A percentile compares a stretch with the other conserved stretches of the same genome.
Evolutionary conservation across 2,797 vertebrate species (phyloP).

Genomic region (Aeoliscus strigatus): DNA sequence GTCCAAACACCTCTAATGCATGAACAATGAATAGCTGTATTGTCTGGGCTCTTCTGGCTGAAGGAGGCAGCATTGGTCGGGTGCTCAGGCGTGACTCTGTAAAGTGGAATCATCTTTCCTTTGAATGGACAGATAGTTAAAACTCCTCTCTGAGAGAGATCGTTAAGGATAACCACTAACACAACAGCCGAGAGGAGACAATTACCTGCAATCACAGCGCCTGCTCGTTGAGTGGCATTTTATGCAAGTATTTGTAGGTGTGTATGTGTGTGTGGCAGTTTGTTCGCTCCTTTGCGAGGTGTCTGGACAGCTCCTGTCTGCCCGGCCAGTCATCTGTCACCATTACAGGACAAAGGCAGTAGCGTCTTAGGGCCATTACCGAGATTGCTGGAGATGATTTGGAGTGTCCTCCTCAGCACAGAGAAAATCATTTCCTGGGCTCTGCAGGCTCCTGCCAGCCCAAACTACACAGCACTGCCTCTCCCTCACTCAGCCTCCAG

Average conservation of each 20-base stretch:
- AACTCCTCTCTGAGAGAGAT: constrained; percentile 60
- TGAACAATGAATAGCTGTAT: constrained; percentile 32
- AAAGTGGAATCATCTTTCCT: constrained; percentile 71
- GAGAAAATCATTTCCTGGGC: constrained; percentile 75
- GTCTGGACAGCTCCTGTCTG: constrained; percentile 62
- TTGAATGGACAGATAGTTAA: constrained; percentile 67
- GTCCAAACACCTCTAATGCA: constrained; percentile 29
- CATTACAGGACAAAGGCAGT: constrained; percentile 77
- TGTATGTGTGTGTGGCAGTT: constrained; percentile 19
- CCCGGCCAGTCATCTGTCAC: constrained; percentile 75
- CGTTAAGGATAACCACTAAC: constrained; percentile 69
- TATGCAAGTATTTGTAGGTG: constrained; percentile 70
- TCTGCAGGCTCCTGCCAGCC: constrained; percentile 49
- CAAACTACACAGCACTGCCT: constrained; percentile 38
- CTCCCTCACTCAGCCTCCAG: constrained; percentile 23
- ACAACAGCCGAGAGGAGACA: constrained; percentile 64
- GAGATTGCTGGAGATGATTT: constrained; percentile 84
- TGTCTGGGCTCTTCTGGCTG: constrained; percentile 35
- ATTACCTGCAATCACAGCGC: constrained; percentile 69
- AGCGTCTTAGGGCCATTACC: constrained; percentile 79
- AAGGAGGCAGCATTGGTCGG: constrained; percentile 19
- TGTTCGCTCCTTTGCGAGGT: constrained; percentile 45
- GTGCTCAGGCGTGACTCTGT: constrained; percentile 51
- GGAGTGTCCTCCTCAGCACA: constrained; percentile 77
- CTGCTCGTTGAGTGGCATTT: constrained; percentile 58